Base-by-base conservation (phyloP, 2,113 vertebrate species). In the Corythoichthys haematopterus region DNA sequence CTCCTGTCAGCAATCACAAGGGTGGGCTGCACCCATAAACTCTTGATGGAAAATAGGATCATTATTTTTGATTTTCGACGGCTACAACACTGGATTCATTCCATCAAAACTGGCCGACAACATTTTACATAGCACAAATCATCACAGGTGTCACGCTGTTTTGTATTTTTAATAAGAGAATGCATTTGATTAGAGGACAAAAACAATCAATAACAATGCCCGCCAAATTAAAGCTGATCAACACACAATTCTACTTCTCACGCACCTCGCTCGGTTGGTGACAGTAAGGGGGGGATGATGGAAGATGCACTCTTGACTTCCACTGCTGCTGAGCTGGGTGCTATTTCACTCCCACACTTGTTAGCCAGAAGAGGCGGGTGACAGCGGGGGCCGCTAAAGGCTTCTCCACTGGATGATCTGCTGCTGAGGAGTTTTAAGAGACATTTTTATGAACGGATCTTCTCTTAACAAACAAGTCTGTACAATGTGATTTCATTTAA, bases 21-120 rank as follows among this genome's bases (percentile, higher is more conserved):
- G 82, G 77, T 83, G 77, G 78, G 81, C 81, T 69, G 84, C 83
- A 74, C 78, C 75, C 80, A 85, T 83, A 88, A 88, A 82, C 78
- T 71, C 78, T 10, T 33, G 74, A 67, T 72, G 80, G 68, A 77
- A 85, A 88, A 87, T 80, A 72, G 83, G 80, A 85, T 86, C 83
- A 83, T 90, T 86, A 87, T 87, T 90, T 87, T 79, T 82, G 71
- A 85, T 88, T 87, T 84, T 75, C 81, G 79, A 43, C 2, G 66
- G 69, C 62, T 67, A 72, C 64, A 60, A 75, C 65, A 66, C 65
- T 61, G 67, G 73, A 80, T 88, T 35, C 73, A 86, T 88, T 82
- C 77, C 69, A 80, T 81, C 81, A 72, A 69, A 81, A 9, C 69
- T 65, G 78, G 65, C 81, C 80, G 68, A 72, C 75, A 68, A 78